phyloP scores from a whole-genome alignment of 1,140 invertebrate species.

The Temnothorax curvispinosus region DNA sequence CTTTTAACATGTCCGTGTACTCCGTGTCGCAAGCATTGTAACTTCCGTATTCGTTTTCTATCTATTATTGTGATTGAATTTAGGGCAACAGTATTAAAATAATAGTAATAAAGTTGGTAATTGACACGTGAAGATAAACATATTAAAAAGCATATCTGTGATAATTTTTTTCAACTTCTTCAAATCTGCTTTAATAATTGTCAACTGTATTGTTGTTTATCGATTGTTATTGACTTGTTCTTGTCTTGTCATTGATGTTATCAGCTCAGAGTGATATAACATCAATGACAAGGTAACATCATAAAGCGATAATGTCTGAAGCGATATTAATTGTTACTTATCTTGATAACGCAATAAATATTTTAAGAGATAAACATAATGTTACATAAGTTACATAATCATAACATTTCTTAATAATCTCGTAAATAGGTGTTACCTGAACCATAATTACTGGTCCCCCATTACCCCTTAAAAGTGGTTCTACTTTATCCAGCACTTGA shows the following conservation, averaged over 20 bases:
- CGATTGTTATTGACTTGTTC: too few species aligned
- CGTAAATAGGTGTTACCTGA: too few species aligned
- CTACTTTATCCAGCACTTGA: too few species aligned
- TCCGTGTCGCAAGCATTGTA: constrained; percentile 90
- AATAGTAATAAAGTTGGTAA: not conserved
- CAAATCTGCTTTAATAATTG: not conserved
- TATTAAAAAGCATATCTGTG: not conserved
- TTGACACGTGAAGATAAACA: not conserved
- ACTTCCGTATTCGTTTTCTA: constrained; percentile 98
- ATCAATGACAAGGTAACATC: too few species aligned
- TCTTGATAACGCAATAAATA: not conserved
- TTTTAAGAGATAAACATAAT: too few species aligned
- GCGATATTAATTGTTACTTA: not conserved
- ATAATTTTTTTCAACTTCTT: not conserved
- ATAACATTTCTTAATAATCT: too few species aligned
- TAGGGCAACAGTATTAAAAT: not conserved
- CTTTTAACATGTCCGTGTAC: constrained; percentile 89
- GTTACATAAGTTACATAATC: too few species aligned
- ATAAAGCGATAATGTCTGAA: not conserved
- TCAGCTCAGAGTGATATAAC: not conserved
- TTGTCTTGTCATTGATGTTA: too few species aligned
- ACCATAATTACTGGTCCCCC: too few species aligned
- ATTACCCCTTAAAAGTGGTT: too few species aligned
- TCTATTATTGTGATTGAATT: constrained; percentile 81
- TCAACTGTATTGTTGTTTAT: too few species aligned